These are phyloP conservation scores for Hetaerina titia DNA, from an alignment of 2,888 invertebrate species.

Conservation along the genomic window DNA sequence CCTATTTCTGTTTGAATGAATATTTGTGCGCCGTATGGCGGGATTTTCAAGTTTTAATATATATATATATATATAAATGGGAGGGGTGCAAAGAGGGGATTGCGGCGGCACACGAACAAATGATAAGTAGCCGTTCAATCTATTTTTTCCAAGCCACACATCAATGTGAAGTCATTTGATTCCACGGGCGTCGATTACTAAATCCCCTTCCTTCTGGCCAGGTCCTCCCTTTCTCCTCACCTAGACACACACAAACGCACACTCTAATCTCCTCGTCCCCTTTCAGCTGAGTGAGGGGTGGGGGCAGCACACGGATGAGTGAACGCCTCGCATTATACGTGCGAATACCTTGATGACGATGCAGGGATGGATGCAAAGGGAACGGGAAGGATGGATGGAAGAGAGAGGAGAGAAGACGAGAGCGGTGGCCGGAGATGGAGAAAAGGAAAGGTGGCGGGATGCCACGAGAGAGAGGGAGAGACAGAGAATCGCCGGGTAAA, in stretches of 20 bases:
- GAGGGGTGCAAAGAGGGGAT: background rate
- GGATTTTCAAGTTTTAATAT: too few relatives aligned
- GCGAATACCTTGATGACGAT: background rate
- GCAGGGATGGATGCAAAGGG: background rate
- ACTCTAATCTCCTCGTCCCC: background rate
- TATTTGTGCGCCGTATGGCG: too few relatives aligned
- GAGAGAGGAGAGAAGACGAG: background rate
- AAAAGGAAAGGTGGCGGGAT: background rate
- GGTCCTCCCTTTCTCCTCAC: background rate
- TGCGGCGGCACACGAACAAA: background rate
- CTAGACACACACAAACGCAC: background rate
- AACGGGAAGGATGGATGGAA: background rate
- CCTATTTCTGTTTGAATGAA: too few relatives aligned
- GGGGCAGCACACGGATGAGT: background rate
- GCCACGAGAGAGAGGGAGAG: background rate
- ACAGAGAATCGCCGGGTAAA: too few relatives aligned
- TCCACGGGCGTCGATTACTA: background rate
- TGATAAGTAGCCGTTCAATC: conserved; percentile 35
- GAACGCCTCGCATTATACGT: background rate
- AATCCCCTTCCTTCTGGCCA: background rate
- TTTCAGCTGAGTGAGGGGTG: background rate
- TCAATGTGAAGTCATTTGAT: background rate
- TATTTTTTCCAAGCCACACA: background rate
- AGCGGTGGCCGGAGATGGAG: background rate
- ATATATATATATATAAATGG: background rate